Conservation (phyloP, 2,888 invertebrate species). For the Polydrusus tereticollis region DNA sequence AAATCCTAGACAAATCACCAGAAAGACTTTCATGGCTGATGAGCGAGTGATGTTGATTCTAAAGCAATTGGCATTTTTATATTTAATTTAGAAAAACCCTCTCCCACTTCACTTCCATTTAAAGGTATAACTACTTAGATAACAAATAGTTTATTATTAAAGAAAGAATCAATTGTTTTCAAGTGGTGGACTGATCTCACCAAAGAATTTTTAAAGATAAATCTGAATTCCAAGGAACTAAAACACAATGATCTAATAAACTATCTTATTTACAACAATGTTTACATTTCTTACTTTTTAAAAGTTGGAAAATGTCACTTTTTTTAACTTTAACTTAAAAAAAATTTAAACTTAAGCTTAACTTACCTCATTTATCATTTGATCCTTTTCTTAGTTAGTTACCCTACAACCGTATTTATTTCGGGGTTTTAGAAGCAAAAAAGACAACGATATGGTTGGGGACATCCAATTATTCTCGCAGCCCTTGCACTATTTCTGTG, state of each 20-base stretch:
- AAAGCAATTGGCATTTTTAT: neutral
- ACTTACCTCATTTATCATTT: too few relatives aligned
- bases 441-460: too few relatives aligned
- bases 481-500: too few relatives aligned
- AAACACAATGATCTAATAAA: neutral
- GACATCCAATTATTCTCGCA: too few relatives aligned
- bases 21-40: neutral
- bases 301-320: too few relatives aligned
- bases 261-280: too few relatives aligned
- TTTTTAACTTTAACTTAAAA: too few relatives aligned
- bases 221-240: neutral
- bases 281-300: too few relatives aligned
- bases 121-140: neutral
- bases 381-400: too few relatives aligned
- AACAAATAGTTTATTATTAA: neutral
- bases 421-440: too few relatives aligned
- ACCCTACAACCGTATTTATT: too few relatives aligned
- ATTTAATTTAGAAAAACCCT: neutral
- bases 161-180: neutral
- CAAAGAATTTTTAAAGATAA: neutral
- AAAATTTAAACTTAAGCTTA: too few relatives aligned
- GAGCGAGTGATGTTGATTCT: neutral
- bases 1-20: neutral
- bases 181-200: neutral
- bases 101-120: neutral